Percentiles rank a stretch among this genome's conserved stretches.
These are phyloP conservation scores for Strix uralensis DNA, from an alignment of 2,113 vertebrate genomes.

Conservation along the genomic window DNA sequence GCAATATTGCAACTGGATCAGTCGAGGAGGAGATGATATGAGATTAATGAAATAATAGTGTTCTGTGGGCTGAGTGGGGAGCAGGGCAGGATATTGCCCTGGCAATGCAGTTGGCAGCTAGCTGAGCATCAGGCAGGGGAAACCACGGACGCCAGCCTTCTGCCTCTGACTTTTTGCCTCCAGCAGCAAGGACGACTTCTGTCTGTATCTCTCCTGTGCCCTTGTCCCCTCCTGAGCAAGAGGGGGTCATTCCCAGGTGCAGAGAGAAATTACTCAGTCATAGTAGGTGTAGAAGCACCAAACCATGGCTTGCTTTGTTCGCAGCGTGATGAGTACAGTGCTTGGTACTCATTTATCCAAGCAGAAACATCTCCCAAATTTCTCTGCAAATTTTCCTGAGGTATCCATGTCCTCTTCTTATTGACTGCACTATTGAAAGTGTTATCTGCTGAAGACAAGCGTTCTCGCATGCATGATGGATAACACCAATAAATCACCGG, in stretches of 20 bases:
- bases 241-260: not conserved
- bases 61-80: not conserved
- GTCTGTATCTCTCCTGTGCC: not conserved
- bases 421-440: not conserved
- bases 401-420: not conserved
- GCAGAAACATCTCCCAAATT: not conserved
- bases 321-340: fast-evolving
- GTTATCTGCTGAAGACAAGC: not conserved
- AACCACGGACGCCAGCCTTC: not conserved
- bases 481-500: not conserved
- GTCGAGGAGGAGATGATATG: not conserved
- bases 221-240: not conserved
- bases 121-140: not conserved
- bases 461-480: fast-evolving
- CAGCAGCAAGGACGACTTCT: not conserved
- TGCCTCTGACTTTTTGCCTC: not conserved
- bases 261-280: not conserved
- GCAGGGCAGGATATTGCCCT: conserved; percentile 7
- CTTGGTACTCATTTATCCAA: not conserved
- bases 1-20: conserved; percentile 31
- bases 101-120: not conserved
- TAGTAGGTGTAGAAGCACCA: not conserved
- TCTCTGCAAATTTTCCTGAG: not conserved
- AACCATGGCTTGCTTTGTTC: not conserved
- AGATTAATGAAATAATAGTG: not conserved